phyloP scores from a whole-genome alignment of 2,113 vertebrate species.

The Meles meles region DNA sequence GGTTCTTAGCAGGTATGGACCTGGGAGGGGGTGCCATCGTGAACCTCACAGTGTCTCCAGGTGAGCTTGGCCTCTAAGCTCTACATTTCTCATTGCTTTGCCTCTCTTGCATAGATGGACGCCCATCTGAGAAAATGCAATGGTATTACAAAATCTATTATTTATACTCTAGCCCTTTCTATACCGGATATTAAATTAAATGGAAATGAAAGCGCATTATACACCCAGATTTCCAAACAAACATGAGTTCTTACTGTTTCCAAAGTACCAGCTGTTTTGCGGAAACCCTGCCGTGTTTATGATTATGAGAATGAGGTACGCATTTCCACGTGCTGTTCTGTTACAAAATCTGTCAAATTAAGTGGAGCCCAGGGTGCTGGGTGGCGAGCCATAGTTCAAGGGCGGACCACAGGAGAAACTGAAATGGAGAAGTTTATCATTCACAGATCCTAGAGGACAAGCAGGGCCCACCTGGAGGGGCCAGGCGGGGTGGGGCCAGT shows the following conservation, averaged over 20 bases:
- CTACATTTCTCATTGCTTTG: neutral
- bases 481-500: neutral
- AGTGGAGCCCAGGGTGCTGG: neutral
- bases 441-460: neutral
- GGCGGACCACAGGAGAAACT: neutral
- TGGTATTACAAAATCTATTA: neutral
- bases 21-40: rapidly evolving
- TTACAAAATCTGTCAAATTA: neutral
- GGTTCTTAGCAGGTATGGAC: neutral
- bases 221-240: neutral
- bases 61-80: neutral
- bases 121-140: neutral
- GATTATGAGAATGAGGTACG: neutral
- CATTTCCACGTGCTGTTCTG: neutral
- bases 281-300: neutral
- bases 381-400: neutral
- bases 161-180: neutral
- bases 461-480: neutral
- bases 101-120: neutral
- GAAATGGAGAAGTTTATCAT: rapidly evolving
- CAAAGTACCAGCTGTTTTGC: neutral
- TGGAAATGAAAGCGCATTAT: neutral
- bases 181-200: neutral
- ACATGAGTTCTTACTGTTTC: neutral
- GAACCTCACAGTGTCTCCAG: rapidly evolving